These are phyloP conservation scores for Macrostomum lignano DNA, from an alignment of 1,140 invertebrate genomes.

Conservation along the genomic window DNA sequence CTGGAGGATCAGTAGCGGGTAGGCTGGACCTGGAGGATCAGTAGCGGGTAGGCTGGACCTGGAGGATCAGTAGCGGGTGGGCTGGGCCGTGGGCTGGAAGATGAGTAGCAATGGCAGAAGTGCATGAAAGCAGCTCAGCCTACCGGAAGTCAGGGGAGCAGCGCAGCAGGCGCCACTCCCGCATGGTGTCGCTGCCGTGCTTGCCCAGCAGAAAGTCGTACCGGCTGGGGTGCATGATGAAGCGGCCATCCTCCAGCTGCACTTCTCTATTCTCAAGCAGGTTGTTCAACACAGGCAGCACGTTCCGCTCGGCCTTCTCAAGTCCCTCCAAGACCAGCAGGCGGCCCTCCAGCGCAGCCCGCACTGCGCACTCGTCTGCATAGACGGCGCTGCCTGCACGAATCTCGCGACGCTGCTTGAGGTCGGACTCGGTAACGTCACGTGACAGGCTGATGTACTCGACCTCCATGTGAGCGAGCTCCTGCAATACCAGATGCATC, in stretches of 20 bases:
- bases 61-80: too few species aligned
- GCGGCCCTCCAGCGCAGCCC: slow-evolving; percentile 56
- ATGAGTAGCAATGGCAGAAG: too few species aligned
- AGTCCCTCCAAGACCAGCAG: slow-evolving; percentile 76
- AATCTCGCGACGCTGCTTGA: slow-evolving; percentile 80
- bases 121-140: slow-evolving; percentile 62
- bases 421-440: slow-evolving; percentile 78
- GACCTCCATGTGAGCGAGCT: slow-evolving; percentile 55
- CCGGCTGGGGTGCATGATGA: slow-evolving; percentile 52
- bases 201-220: slow-evolving; percentile 55
- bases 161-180: neutral
- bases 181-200: neutral
- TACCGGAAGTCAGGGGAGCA: slow-evolving; percentile 67
- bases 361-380: slow-evolving; percentile 70
- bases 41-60: too few species aligned
- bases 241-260: slow-evolving; percentile 81
- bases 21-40: too few species aligned
- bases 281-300: slow-evolving; percentile 84
- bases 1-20: too few species aligned
- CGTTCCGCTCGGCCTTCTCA: slow-evolving; percentile 84
- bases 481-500: slow-evolving; percentile 15
- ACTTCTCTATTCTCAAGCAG: slow-evolving; percentile 90
- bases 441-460: slow-evolving; percentile 72
- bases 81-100: too few species aligned
- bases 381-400: slow-evolving; percentile 53